phyloP scores from a whole-genome alignment of 1,140 invertebrate genomes.

The Drosophila tristis region DNA sequence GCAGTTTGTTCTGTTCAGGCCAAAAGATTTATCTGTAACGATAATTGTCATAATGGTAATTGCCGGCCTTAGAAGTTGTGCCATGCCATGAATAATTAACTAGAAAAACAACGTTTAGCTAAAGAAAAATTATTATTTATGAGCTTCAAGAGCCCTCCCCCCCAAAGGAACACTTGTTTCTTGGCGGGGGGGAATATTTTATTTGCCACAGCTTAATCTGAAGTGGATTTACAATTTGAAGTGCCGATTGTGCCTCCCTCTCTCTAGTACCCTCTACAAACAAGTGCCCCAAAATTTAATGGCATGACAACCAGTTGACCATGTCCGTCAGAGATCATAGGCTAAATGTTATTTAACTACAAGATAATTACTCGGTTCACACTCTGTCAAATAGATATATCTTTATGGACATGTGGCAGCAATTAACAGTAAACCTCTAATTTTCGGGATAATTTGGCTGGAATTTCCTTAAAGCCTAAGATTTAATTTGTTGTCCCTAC shows the following conservation, averaged over 20 bases:
- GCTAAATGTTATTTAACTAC: background rate
- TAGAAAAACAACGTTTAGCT: background rate
- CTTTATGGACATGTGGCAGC: background rate
- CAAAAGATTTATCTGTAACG: slow-evolving; percentile 16
- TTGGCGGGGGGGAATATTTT: background rate
- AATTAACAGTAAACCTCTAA: too few species aligned
- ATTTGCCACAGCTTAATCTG: slow-evolving; percentile 9
- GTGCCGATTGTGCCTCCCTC: background rate
- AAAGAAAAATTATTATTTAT: too few species aligned
- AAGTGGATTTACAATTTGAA: slow-evolving; percentile 7
- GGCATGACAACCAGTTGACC: slow-evolving; percentile 10
- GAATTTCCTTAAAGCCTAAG: too few species aligned
- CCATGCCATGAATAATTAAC: background rate
- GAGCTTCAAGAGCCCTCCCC: too few species aligned
- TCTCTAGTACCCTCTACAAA: too few species aligned
- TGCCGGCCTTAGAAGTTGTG: slow-evolving; percentile 23
- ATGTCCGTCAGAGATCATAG: background rate
- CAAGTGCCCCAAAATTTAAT: background rate
- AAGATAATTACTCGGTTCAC: slow-evolving; percentile 5
- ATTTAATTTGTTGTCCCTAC: too few species aligned
- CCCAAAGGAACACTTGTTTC: too few species aligned
- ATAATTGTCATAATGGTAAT: slow-evolving; percentile 39
- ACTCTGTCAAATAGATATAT: background rate
- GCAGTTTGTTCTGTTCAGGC: background rate
- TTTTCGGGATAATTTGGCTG: too few species aligned